Conservation (phyloP, 2,888 invertebrate genomes). For the Drosophila leonis region DNA sequence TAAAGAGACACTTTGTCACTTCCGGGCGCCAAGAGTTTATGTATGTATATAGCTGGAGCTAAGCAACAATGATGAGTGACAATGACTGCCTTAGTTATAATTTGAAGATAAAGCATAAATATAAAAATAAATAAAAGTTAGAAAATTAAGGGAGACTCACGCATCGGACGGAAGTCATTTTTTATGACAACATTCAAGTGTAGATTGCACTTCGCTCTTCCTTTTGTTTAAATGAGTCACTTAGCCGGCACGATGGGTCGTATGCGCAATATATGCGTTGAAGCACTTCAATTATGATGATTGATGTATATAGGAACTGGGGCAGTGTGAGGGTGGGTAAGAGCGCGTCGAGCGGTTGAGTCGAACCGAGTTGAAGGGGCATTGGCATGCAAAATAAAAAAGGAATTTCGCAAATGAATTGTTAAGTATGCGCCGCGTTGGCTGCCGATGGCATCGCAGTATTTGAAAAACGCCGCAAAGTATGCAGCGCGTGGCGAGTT, state of each 20-base stretch:
- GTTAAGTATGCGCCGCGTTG: slow-evolving; percentile 66
- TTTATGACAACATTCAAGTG: slow-evolving; percentile 70
- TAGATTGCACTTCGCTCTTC: slow-evolving; percentile 50
- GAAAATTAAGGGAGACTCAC: slow-evolving; percentile 6
- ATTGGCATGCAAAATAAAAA: slow-evolving; percentile 70
- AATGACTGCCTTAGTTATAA: slow-evolving; percentile 26
- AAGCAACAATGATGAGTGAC: slow-evolving; percentile 6
- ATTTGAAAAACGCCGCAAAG: slow-evolving; percentile 52
- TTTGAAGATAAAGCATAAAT: slow-evolving; percentile 10
- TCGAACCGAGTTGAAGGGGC: slow-evolving; percentile 2
- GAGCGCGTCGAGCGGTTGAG: slow-evolving; percentile 7
- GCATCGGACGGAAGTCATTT: slow-evolving; percentile 16
- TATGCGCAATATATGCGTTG: slow-evolving; percentile 51
- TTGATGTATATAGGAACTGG: slow-evolving; percentile 66
- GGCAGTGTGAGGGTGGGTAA: slow-evolving; percentile 1
- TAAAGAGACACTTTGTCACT: slow-evolving; percentile 22
- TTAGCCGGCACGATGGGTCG: slow-evolving; percentile 37
- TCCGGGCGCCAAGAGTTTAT: not conserved
- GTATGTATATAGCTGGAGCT: not conserved
- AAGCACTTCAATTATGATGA: slow-evolving; percentile 76
- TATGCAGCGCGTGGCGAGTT: slow-evolving; percentile 45
- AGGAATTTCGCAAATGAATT: slow-evolving; percentile 74
- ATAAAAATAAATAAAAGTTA: not conserved
- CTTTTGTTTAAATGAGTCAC: slow-evolving; percentile 66
- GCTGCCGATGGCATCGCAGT: slow-evolving; percentile 49